Conservation (phyloP, 2,113 vertebrate genomes). For the Cynopterus brachyotis region DNA sequence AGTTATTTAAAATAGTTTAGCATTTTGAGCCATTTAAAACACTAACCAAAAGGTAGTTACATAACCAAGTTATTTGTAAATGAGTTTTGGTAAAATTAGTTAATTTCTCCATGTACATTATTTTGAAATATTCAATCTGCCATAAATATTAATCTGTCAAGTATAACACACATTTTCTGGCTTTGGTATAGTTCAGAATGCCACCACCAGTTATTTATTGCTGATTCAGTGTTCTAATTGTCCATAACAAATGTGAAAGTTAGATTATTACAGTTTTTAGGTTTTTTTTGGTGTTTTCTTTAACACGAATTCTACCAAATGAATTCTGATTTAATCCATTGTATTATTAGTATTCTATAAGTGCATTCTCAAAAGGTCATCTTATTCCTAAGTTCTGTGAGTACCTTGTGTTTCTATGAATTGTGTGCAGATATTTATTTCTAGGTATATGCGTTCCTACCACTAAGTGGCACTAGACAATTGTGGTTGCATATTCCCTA, state of each 20-base stretch:
- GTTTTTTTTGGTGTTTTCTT: slow-evolving; percentile 22
- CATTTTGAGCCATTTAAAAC: neutral
- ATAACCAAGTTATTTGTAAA: neutral
- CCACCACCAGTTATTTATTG: neutral
- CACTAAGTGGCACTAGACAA: slow-evolving; percentile 37
- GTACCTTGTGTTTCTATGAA: neutral
- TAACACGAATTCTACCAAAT: neutral
- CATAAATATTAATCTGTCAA: slow-evolving; percentile 1
- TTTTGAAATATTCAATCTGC: neutral
- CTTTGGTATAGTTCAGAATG: slow-evolving; percentile 7
- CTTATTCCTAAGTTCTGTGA: neutral
- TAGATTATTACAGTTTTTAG: slow-evolving; percentile 2
- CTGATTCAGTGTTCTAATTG: neutral
- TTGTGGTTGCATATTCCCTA: neutral
- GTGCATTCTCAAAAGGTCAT: slow-evolving; percentile 8
- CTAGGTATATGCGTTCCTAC: neutral
- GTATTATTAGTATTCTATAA: neutral
- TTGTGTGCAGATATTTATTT: neutral
- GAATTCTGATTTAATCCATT: neutral
- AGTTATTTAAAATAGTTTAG: neutral
- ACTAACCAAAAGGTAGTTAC: neutral
- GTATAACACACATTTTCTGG: neutral
- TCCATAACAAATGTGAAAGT: neutral
- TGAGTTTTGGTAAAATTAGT: neutral
- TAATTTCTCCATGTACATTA: neutral